Base-by-base conservation (phyloP, 2,797 vertebrate genomes). In the Kryptolebias ocellatus region DNA sequence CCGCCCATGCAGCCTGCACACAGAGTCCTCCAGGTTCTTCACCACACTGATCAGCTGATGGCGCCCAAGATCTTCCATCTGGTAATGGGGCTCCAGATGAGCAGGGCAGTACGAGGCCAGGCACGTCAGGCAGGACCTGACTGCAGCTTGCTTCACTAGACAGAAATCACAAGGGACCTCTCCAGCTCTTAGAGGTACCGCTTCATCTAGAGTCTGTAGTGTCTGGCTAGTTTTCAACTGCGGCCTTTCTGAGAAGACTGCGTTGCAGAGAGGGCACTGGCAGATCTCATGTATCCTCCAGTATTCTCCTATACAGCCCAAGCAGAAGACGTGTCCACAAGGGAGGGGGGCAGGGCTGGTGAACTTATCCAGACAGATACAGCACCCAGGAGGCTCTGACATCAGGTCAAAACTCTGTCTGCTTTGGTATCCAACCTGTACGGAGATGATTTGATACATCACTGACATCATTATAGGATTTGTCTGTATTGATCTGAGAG, bases 161-260 rank as follows among this genome's bases (percentile, higher is more conserved):
- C 93, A 93, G 39, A 88, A 5, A 27, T 92, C 87, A 8, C 93
- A 94, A 3, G 77, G 63, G 50, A 94, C 88, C 67, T 89, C 78
- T 16, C 85, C 83, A 0, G 77, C 27, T 79, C 74, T 85, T 12
- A 89, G 68, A 73, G 78, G 70, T 1, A 0, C 37, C 0, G n/a
- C 3, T 8, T 9, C 44, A 0, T 37, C 53, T 17, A 72, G 42
- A 0, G 28, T n/a, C 2, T 10, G 46, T 0, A 2, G 17, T 0
- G 20, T 42, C 11, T 44, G 63, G 52, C 63, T 1, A 1, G 62
- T 61, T 47, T 70, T 46, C 1, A 91, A 80, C 74, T 74, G 67
- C 1, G 88, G 87, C 20, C 83, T 83, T 29, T 11, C 56, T 44
- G 67, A 58, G 75, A 82, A 92, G 16, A 10, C 3, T 27, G 54